Evolutionary conservation across 2,888 invertebrate species (phyloP), one percentile per base, ranked within the genome.

Genomic region (Sthenelais limicola): DNA sequence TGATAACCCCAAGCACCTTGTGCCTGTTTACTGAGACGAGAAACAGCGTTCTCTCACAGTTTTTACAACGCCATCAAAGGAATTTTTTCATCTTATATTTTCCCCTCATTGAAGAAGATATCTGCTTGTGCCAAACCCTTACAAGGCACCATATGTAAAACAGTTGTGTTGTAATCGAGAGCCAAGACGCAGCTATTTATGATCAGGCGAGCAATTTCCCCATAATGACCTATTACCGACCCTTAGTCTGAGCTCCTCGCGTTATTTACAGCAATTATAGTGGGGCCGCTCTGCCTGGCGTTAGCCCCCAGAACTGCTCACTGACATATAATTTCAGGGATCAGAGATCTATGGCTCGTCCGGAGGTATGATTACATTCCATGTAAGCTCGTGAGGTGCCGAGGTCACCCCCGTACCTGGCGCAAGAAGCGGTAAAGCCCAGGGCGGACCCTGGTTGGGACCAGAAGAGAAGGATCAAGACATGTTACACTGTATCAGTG

Each of bases 251-350:
- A 28, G 33, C 56, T 56, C 32, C 35, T 56, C 35, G 56, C 35
- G 35, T 33, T 56, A 56, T 33, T 56, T 56, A 56, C 56, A 18
- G 56, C 56, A 32, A 56, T 18, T 35, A 33, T 56, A 33, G 32
- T 56, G 56, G 12, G 32, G 15, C n/a, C 56, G 33, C 33, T 15
- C 56, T 18, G 32, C 32, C n/a, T 32, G 56, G 32, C 56, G 32
- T 9, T 18, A 43, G 43, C 43, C 12, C 43, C 15, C 43, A 43
- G 56, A 56, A 35, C 56, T 56, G 56, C 56, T 56, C 56, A 32
- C 56, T 56, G 56, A 56, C 56, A 56, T 56, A 56, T 56, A 56
- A 56, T 56, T 56, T 56, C 56, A 56, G 56, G 56, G 56, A 56
- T 56, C 56, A 56, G 56, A 56, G 56, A 56, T 56, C 56, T 56